phyloP scores from a whole-genome alignment of 1,140 invertebrate genomes.

The Drosophila virilis region DNA sequence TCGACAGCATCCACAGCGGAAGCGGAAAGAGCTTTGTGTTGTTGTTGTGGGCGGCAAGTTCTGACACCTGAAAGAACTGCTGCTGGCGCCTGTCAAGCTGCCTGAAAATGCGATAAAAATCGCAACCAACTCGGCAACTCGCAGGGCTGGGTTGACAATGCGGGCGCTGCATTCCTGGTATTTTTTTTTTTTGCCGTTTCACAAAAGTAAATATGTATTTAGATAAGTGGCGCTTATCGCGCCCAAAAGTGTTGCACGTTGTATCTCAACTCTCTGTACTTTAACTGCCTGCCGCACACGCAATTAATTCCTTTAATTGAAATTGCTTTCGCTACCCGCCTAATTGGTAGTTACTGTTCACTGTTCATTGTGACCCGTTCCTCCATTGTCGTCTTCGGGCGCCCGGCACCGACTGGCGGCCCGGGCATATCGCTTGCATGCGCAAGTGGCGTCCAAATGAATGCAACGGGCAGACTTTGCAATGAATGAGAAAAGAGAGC shows the following conservation, averaged over 20 bases:
- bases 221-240: conserved; percentile 76
- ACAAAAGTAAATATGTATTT: conserved; percentile 73
- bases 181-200: not conserved
- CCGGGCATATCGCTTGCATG: conserved; percentile 69
- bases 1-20: conserved; percentile 56
- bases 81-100: conserved; percentile 68
- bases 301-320: conserved; percentile 81
- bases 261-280: conserved; percentile 20
- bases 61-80: conserved; percentile 42
- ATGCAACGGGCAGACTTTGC: conserved; percentile 61
- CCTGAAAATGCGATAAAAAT: conserved; percentile 65
- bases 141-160: conserved; percentile 43
- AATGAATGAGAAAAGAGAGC: conserved; percentile 33
- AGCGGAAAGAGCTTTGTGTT: conserved; percentile 50
- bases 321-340: conserved; percentile 76
- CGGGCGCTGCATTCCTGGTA: conserved; percentile 45
- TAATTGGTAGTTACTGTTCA: conserved; percentile 72
- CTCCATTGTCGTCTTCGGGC: conserved; percentile 33
- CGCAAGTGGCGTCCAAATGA: conserved; percentile 72
- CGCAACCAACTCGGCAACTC: conserved; percentile 49
- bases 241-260: conserved; percentile 43
- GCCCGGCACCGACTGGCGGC: not conserved
- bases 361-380: conserved; percentile 28
- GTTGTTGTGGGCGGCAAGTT: conserved; percentile 37
- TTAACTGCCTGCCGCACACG: conserved; percentile 72